A percentile compares a stretch with the other conserved stretches of the same genome.
These are phyloP conservation scores for Meloidogyne chitwoodi DNA, from an alignment of 1,140 invertebrate species.

Conservation along the genomic window DNA sequence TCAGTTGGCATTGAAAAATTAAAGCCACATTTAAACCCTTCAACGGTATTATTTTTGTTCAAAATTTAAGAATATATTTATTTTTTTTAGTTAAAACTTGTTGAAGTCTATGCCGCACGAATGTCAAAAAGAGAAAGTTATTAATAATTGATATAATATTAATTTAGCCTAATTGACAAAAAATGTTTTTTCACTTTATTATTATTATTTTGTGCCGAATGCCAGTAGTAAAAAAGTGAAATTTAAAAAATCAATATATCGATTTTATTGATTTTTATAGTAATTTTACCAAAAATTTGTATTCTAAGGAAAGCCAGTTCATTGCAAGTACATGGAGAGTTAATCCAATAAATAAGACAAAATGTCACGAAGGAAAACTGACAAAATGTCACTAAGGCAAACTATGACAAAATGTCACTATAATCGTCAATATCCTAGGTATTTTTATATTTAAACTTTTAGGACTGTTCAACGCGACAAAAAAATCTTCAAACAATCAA, in stretches of 20 bases:
- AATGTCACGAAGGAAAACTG: too few species aligned
- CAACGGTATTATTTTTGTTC: slow-evolving; percentile 67
- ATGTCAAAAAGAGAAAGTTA: slow-evolving; percentile 48
- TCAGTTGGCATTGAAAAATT: slow-evolving; percentile 77
- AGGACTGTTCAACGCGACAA: too few species aligned
- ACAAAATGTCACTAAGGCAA: too few species aligned
- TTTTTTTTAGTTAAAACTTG: slow-evolving; percentile 66
- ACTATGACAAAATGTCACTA: too few species aligned
- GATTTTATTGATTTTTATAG: background rate
- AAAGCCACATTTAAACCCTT: slow-evolving; percentile 74
- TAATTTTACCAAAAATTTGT: too few species aligned
- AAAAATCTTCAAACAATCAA: too few species aligned
- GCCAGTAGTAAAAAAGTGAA: background rate
- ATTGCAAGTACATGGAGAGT: too few species aligned
- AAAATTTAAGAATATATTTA: background rate
- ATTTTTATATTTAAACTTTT: too few species aligned
- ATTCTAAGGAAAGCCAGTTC: too few species aligned
- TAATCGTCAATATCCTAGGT: too few species aligned
- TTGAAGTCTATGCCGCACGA: slow-evolving; percentile 73
- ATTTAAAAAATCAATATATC: background rate
- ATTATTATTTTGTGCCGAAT: slow-evolving; percentile 1
- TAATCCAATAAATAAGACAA: too few species aligned
- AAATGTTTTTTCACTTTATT: background rate
- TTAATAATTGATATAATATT: background rate
- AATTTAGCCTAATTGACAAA: background rate